These are phyloP conservation scores for Drosophila longiperda DNA, from an alignment of 2,888 invertebrate genomes.

Conservation along the genomic window DNA sequence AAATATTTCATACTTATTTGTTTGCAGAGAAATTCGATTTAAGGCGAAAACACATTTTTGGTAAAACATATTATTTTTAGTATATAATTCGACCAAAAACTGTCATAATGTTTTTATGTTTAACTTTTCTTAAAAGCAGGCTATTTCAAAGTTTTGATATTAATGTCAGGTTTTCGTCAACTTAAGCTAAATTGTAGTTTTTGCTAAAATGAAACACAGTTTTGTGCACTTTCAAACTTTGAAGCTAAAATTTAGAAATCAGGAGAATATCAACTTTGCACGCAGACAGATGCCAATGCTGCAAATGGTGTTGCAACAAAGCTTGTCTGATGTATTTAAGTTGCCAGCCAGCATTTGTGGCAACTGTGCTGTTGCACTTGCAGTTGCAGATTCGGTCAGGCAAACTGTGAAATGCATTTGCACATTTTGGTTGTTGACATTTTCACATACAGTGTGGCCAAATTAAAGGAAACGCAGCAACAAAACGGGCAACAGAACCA, in stretches of 20 bases:
- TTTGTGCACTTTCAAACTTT: not conserved
- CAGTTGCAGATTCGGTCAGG: constrained; percentile 2
- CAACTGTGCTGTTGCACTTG: constrained; percentile 6
- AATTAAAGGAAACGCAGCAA: constrained; percentile 61
- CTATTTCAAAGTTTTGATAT: not conserved
- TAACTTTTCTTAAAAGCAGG: not conserved
- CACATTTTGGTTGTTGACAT: constrained; percentile 66
- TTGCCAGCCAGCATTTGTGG: constrained; percentile 19
- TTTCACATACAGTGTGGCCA: constrained; percentile 41
- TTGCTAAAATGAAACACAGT: not conserved
- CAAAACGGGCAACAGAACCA: constrained; percentile 21
- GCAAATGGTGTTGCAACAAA: constrained; percentile 5
- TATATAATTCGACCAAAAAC: not conserved
- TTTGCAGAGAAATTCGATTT: not conserved
- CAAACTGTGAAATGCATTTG: constrained; percentile 56
- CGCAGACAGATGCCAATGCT: not conserved
- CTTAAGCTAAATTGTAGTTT: not conserved
- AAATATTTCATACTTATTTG: not conserved
- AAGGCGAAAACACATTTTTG: too few species aligned
- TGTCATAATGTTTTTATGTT: not conserved
- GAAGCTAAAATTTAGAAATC: not conserved
- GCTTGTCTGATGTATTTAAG: constrained; percentile 24
- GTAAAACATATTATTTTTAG: too few species aligned
- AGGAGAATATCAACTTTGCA: not conserved
- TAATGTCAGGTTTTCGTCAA: not conserved